Evolutionary conservation across 1,140 invertebrate genomes (phyloP), one percentile per base, ranked within the genome.

Genomic region (Neotoxoptera formosana): DNA sequence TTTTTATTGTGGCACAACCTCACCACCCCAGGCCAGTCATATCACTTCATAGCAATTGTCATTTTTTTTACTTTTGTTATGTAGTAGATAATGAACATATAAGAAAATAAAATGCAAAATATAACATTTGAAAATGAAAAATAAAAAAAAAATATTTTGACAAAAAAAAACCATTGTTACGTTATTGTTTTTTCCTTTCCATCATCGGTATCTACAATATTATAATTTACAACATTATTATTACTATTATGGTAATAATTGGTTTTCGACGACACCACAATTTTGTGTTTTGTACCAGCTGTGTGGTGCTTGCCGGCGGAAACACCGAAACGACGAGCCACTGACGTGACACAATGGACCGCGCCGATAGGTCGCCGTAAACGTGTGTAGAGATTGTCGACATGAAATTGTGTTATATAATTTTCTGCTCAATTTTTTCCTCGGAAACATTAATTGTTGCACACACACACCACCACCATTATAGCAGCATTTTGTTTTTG

Each of bases 1-100:
- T 83, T 81, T 92, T 86, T 53, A 84, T 84, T 84, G 76, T 93
- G 91, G 48, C 91, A 93, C 91, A 51, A 84, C 48, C 81, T 84
- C 91, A 92, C 91, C 56, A 76, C 90, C 67, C 91, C 81, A 51
- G 91, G 91, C 76, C 91, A 93, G 67, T 93, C 91, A 93, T 93
- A 93, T 93, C 91, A 93, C 91, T 93, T 93, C 91, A 93, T 93
- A 93, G 91, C 91, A 93, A 93, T 93, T 93, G 91, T 93, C 67
- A 14, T n/a, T 76, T 84, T 92, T 53, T 84, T 53, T 93, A 83
- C 67, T 93, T 93, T 93, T 93, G 91, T 93, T 93, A 84, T 93
- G 91, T 93, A 51, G 91, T 93, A 93, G 91, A 83, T 53, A 56
- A 93, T 84, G 76, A 25, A 93, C 91, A 93, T 45, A 93, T 45